phyloP scores from a whole-genome alignment of 1,140 invertebrate genomes.

The Hestina assimilis region DNA sequence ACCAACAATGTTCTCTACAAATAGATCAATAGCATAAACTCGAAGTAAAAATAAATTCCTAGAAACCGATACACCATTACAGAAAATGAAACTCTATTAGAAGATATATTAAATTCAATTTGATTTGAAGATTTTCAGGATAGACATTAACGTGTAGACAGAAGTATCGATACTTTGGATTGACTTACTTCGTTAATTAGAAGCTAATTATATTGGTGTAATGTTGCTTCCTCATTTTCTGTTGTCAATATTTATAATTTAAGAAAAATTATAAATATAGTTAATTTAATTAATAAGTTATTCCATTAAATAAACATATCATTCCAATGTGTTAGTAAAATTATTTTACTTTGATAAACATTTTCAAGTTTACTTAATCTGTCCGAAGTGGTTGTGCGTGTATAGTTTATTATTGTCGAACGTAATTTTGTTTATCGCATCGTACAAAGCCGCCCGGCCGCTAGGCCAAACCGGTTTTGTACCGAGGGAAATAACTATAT shows the following conservation, averaged over 20 bases:
- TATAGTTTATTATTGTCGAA: too few species aligned
- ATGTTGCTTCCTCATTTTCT: neutral
- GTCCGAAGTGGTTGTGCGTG: too few species aligned
- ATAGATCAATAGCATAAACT: slow-evolving; percentile 45
- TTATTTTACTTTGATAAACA: too few species aligned
- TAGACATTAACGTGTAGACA: neutral
- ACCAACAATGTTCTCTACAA: slow-evolving; percentile 42
- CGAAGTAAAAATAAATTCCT: slow-evolving; percentile 34
- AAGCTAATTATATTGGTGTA: neutral
- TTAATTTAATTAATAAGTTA: too few species aligned
- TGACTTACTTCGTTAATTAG: neutral
- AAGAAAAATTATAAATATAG: too few species aligned
- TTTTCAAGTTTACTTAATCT: too few species aligned
- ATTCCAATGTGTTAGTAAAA: too few species aligned
- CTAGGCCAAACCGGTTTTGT: too few species aligned
- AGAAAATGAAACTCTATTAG: neutral
- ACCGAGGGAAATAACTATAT: too few species aligned
- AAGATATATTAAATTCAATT: neutral
- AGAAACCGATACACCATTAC: neutral
- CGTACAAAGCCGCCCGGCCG: too few species aligned
- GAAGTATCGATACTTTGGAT: neutral
- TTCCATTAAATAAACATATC: too few species aligned
- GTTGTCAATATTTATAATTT: neutral
- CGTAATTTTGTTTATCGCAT: too few species aligned
- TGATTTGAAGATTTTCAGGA: neutral